Percentiles rank a stretch among this genome's conserved stretches.
These are phyloP conservation scores for Calyptommatus sinebrachiatus DNA, from an alignment of 2,113 vertebrate species.

Conservation along the genomic window DNA sequence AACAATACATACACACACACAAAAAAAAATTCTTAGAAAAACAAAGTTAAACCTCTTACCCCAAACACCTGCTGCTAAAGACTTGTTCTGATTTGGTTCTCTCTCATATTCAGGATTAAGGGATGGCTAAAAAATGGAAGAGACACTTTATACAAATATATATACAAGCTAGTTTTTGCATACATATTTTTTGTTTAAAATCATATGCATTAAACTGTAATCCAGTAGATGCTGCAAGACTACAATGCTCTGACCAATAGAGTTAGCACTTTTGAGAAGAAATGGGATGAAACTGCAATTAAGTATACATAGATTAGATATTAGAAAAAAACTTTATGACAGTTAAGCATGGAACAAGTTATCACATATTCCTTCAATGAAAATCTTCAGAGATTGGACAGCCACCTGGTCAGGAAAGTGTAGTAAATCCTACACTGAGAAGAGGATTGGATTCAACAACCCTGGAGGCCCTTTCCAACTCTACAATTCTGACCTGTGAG, in stretches of 20 bases:
- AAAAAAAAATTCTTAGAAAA: neutral
- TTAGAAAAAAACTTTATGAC: too few relatives aligned
- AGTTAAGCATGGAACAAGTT: too few relatives aligned
- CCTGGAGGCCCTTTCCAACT: too few relatives aligned
- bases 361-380: too few relatives aligned
- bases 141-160: neutral
- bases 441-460: too few relatives aligned
- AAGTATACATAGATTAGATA: too few relatives aligned
- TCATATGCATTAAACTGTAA: neutral
- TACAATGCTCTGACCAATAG: neutral
- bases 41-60: constrained; percentile 69
- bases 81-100: constrained; percentile 76
- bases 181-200: neutral
- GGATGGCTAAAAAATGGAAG: constrained; percentile 71
- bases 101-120: constrained; percentile 77
- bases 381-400: too few relatives aligned
- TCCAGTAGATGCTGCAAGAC: neutral
- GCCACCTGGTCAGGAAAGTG: too few relatives aligned
- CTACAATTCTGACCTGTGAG: too few relatives aligned
- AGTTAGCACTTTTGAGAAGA: neutral
- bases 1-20: too few relatives aligned
- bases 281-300: neutral
- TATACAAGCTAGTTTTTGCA: neutral
- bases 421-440: too few relatives aligned
- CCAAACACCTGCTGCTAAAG: constrained; percentile 77